Percentiles rank a stretch among this genome's conserved stretches.
Evolutionary conservation across 2,888 invertebrate genomes (phyloP).

Genomic region (Sarcophaga subvicina): DNA sequence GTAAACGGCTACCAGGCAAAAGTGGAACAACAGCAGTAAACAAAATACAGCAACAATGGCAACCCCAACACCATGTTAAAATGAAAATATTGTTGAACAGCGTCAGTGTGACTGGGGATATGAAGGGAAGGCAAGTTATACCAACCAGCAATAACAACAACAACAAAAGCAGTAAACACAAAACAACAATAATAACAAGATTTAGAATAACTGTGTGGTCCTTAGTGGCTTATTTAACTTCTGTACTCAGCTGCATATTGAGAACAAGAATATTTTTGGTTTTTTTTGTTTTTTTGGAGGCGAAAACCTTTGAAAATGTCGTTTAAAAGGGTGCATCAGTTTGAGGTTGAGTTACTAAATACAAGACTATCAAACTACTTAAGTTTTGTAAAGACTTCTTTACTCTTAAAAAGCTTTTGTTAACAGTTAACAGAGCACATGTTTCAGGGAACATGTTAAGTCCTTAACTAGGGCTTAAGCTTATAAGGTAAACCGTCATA

Average conservation of each 20-base stretch:
- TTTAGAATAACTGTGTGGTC: not conserved
- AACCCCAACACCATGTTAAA: not conserved
- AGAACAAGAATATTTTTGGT: constrained; percentile 35
- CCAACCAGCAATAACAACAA: not conserved
- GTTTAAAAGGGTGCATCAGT: no score
- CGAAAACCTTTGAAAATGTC: no score
- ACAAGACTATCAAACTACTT: no score
- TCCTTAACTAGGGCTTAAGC: no score
- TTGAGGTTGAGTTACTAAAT: no score
- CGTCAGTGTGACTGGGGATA: not conserved
- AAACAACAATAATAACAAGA: not conserved
- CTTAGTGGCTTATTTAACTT: constrained; percentile 62
- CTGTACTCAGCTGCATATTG: constrained; percentile 62
- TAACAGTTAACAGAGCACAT: no score
- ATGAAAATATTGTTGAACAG: not conserved
- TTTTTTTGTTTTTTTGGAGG: no score
- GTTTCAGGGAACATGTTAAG: no score
- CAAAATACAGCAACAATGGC: not conserved
- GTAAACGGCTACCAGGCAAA: constrained; percentile 61
- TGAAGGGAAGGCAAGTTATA: constrained; percentile 8
- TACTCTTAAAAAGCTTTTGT: no score
- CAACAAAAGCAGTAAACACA: not conserved
- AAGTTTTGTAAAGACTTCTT: no score
- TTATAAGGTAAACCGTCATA: no score
- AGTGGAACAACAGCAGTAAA: constrained; percentile 8